Evolutionary conservation across 2,113 vertebrate species (phyloP).

Genomic region (Leuciscus idus): DNA sequence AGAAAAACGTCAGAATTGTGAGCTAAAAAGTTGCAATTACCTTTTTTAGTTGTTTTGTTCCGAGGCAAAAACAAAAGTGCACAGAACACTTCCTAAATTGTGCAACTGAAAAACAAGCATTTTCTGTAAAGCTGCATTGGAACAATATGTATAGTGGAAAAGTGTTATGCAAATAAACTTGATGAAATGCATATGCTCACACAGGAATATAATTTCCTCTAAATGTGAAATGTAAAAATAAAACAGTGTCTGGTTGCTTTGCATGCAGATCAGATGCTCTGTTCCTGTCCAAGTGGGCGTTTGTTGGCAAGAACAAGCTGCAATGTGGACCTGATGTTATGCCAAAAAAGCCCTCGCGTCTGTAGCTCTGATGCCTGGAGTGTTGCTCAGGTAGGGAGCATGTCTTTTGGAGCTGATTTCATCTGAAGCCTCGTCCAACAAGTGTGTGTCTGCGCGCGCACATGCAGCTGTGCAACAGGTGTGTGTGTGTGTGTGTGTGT

Average conservation of each 20-base stretch:
- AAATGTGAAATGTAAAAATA: not conserved
- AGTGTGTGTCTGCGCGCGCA: not conserved
- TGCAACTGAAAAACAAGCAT: too few relatives aligned
- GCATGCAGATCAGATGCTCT: not conserved
- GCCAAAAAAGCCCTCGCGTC: not conserved
- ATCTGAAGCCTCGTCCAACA: not conserved
- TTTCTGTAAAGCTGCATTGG: too few relatives aligned
- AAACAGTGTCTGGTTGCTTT: not conserved
- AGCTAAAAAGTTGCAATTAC: too few relatives aligned
- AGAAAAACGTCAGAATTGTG: too few relatives aligned
- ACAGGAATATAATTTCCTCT: not conserved
- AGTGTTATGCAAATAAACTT: not conserved
- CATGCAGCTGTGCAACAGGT: not conserved
- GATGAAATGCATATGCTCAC: too few relatives aligned
- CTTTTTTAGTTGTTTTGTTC: too few relatives aligned
- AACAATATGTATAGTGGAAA: too few relatives aligned
- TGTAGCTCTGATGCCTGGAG: not conserved
- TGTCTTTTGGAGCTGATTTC: not conserved
- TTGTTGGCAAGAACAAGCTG: slow-evolving; percentile 11
- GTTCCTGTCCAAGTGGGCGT: slow-evolving; percentile 11
- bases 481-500: not conserved
- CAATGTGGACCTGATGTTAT: not conserved
- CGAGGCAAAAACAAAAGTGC: too few relatives aligned
- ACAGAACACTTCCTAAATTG: too few relatives aligned
- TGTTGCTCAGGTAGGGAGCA: not conserved